Percentiles rank a stretch among this genome's conserved stretches.
Conservation (phyloP, 1,140 invertebrate species). For the Coelopa frigida region DNA sequence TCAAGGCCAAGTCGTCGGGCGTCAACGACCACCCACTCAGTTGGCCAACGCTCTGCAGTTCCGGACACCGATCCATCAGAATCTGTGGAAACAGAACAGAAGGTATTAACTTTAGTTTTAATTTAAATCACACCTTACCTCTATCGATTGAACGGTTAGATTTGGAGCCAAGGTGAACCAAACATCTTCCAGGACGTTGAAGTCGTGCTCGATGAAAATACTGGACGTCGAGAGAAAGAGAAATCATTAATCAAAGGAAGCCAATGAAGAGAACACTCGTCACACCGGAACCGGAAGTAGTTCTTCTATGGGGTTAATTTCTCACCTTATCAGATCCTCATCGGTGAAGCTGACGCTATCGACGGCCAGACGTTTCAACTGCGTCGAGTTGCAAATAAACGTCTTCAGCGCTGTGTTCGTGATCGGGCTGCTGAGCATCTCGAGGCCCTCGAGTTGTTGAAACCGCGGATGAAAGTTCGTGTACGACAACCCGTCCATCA, state of each 20-base stretch:
- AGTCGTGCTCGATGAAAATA: constrained; percentile 50
- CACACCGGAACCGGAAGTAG: too few relatives aligned
- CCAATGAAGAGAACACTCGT: too few relatives aligned
- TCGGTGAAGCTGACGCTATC: constrained; percentile 46
- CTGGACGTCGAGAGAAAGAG: constrained; percentile 39
- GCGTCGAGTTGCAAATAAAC: constrained; percentile 52
- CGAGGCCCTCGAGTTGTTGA: constrained; percentile 53
- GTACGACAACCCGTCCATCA: constrained; percentile 52
- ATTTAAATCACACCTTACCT: constrained; percentile 42
- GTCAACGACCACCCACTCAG: constrained; percentile 56
- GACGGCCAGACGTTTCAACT: constrained; percentile 54
- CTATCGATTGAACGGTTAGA: constrained; percentile 52
- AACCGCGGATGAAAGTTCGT: constrained; percentile 50
- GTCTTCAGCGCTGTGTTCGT: constrained; percentile 50
- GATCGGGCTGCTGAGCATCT: constrained; percentile 55
- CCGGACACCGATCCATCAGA: constrained; percentile 55
- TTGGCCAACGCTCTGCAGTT: constrained; percentile 54
- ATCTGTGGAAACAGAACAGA: constrained; percentile 18
- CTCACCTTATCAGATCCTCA: constrained; percentile 54
- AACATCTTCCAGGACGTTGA: constrained; percentile 53
- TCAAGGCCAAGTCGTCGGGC: constrained; percentile 55
- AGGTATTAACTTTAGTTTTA: too few relatives aligned
- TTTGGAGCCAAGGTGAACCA: constrained; percentile 57
- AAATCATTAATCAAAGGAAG: neutral
- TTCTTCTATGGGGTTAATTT: neutral